Evolutionary conservation across 2,113 vertebrate species (phyloP), one percentile per base, ranked within the genome.

Genomic region (Rhabdomys dilectus): DNA sequence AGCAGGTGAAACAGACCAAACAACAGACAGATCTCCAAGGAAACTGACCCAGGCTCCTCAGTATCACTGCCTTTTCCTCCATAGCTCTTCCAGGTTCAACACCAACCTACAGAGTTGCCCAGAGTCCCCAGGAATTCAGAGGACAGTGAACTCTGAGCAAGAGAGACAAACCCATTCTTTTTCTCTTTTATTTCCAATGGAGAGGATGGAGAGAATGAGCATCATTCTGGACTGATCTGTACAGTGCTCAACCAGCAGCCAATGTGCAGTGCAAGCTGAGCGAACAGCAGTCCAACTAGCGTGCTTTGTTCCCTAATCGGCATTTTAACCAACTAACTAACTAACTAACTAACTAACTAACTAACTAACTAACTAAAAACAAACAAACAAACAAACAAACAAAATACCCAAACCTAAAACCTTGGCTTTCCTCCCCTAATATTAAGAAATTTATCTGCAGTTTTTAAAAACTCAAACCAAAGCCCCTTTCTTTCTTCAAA

Each of bases 401-500:
- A 85, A 56, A 34, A 87, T 19, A 70, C 85, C 36, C 9, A 60
- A 56, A 60, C 21, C 76, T 29, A 81, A 56, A 36, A 87, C 31
- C 31, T 12, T 87, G 62, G 91, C 42, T 81, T 68, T 39, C 42
- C 21, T 31, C 13, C 56, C 31, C 26, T 70, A 64, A 89, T 29
- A 91, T 0, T 68, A 24, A 95, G 53, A 93, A 93, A 60, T 22
- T 76, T 24, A 39, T 75, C 36, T 24, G 58, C 0, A 39, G 77
- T 15, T 53, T 39, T 19, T 51, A 48, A 53, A 92, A 80, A 81
- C 62, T 13, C 81, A 89, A 88, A 36, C 22, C 45, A 34, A 95
- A 96, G 78, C 36, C 42, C 68, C n/a, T 39, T 80, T 95, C 66
- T 53, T 39, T 97, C 68, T 45, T 24, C 45, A 87, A 17, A 66